A percentile compares a stretch with the other conserved stretches of the same genome.
These are phyloP conservation scores for Zoanthus sociatus DNA, from an alignment of 92 coral and sea anemone species.

Conservation along the genomic window DNA sequence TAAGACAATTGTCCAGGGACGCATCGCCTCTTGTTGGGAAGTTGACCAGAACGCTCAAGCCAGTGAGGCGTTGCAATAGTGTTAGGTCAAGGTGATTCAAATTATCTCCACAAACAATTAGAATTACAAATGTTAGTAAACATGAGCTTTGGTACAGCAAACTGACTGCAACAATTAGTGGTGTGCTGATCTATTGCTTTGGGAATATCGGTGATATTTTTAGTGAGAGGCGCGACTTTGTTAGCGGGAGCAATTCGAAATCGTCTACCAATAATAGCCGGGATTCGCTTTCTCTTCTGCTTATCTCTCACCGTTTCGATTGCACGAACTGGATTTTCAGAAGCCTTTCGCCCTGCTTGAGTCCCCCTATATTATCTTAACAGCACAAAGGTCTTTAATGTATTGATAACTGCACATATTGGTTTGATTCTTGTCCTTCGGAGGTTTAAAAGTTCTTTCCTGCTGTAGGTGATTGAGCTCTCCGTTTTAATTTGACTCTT, in stretches of 20 bases:
- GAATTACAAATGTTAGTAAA: conserved; percentile 16
- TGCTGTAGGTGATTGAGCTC: conserved; percentile 14
- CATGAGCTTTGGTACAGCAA: conserved; percentile 41
- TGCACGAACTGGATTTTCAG: background rate
- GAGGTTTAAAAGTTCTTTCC: conserved; percentile 2
- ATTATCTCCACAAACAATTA: background rate
- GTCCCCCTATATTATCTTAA: conserved; percentile 15
- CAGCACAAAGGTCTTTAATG: conserved; percentile 9
- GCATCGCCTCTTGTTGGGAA: conserved; percentile 54
- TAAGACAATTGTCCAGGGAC: conserved; percentile 48
- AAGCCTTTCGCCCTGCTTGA: conserved; percentile 10
- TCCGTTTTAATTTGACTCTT: background rate
- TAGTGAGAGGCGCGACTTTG: background rate
- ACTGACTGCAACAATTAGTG: conserved; percentile 4
- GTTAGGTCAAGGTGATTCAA: conserved; percentile 41
- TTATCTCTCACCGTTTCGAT: background rate
- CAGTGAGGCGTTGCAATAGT: conserved; percentile 35
- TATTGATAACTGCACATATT: conserved; percentile 7
- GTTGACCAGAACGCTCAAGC: conserved; percentile 43
- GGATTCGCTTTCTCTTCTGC: background rate
- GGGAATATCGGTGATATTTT: background rate
- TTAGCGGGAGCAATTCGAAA: background rate
- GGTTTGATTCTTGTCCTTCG: conserved; percentile 10
- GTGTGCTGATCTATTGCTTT: background rate
- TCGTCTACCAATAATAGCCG: background rate